These are phyloP conservation scores for Oscheius sp. DNA, from an alignment of 2,888 invertebrate species.

Conservation along the genomic window DNA sequence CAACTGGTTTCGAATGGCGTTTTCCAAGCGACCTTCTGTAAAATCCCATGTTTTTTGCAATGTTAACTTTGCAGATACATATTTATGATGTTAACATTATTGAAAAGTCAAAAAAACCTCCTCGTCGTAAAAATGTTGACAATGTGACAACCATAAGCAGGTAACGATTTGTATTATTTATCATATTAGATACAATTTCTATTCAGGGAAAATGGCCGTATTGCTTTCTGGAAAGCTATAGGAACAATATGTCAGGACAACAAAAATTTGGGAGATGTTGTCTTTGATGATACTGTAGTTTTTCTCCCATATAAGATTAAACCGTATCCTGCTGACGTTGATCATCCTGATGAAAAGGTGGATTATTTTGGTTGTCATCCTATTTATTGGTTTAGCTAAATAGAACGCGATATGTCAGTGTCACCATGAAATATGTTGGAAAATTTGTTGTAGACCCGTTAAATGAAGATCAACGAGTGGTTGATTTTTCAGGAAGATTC, in stretches of 20 bases:
- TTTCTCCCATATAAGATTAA: not conserved
- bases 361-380: not conserved
- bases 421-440: not conserved
- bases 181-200: not conserved
- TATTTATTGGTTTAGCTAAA: not conserved
- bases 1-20: not conserved
- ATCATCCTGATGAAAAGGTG: slow-evolving; percentile 22
- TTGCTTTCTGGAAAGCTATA: slow-evolving; percentile 9
- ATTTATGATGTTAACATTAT: not conserved
- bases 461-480: not conserved
- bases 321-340: not conserved
- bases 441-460: not conserved
- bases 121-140: not conserved
- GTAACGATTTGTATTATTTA: not conserved
- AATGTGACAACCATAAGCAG: not conserved
- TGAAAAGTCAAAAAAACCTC: not conserved
- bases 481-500: not conserved
- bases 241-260: not conserved
- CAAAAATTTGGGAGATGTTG: not conserved
- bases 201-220: not conserved
- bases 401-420: not conserved
- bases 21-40: not conserved
- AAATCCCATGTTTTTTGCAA: not conserved
- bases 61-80: not conserved
- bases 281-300: slow-evolving; percentile 1